phyloP scores from a whole-genome alignment of 2,797 vertebrate genomes.

The Enoplosus armatus region DNA sequence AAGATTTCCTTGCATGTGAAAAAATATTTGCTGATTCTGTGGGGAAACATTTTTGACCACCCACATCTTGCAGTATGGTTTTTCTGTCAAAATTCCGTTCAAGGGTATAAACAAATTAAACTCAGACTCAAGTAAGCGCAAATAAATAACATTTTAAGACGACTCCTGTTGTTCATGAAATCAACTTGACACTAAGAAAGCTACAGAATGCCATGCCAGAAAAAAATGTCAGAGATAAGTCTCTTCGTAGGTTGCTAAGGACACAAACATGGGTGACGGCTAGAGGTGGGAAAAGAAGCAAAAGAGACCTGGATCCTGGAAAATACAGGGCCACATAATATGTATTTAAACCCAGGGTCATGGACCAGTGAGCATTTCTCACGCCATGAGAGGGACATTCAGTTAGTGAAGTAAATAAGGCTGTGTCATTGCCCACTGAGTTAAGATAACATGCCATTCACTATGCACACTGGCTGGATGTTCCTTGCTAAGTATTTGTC shows the following conservation, averaged over 20 bases:
- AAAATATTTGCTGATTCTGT: slow-evolving; percentile 6
- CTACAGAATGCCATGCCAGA: background rate
- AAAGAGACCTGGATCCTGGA: slow-evolving; percentile 32
- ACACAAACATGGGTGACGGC: slow-evolving; percentile 41
- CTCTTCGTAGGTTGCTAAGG: slow-evolving; percentile 8
- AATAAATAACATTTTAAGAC: slow-evolving; percentile 13
- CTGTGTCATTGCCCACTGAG: slow-evolving; percentile 66
- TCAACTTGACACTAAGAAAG: background rate
- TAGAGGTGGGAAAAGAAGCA: slow-evolving; percentile 22
- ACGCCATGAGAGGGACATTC: slow-evolving; percentile 72
- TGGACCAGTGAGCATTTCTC: slow-evolving; percentile 67
- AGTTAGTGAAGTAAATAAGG: slow-evolving; percentile 63
- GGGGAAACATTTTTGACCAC: slow-evolving; percentile 21
- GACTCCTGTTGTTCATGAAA: slow-evolving; percentile 1
- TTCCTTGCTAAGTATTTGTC: background rate
- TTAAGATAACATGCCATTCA: slow-evolving; percentile 62
- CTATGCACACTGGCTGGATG: slow-evolving; percentile 18
- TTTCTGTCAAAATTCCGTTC: background rate
- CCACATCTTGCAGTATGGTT: slow-evolving; percentile 11
- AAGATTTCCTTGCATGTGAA: slow-evolving; percentile 3
- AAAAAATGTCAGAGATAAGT: slow-evolving; percentile 20
- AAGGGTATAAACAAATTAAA: background rate
- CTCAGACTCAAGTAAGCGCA: background rate
- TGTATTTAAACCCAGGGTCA: slow-evolving; percentile 75
- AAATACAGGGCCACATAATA: slow-evolving; percentile 54